phyloP scores from a whole-genome alignment of 2,797 vertebrate species.

The Oreochromis grahami region DNA sequence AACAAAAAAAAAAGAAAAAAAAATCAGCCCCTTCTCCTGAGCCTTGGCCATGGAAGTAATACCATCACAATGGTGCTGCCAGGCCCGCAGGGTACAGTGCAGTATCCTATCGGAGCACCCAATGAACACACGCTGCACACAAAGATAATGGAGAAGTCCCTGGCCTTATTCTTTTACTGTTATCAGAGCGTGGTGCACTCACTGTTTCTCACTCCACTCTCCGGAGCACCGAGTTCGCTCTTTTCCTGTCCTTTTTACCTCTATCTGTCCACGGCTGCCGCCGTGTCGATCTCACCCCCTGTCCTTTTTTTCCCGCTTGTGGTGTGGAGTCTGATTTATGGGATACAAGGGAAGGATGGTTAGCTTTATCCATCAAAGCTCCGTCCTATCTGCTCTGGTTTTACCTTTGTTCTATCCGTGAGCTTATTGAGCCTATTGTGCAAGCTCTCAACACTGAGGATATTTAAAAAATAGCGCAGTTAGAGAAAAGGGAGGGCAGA shows the following conservation, averaged over 20 bases:
- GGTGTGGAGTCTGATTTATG: constrained; percentile 20
- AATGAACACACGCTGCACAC: constrained; percentile 57
- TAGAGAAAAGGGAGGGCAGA: neutral
- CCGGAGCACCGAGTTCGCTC: constrained; percentile 8
- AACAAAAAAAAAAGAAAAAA: neutral
- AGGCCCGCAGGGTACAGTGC: constrained; percentile 54
- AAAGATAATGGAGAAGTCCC: constrained; percentile 72
- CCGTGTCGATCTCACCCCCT: constrained; percentile 20
- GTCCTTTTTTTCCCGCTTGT: constrained; percentile 34
- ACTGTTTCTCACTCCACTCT: constrained; percentile 37
- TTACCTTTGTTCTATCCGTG: constrained; percentile 25
- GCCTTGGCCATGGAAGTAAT: constrained; percentile 73
- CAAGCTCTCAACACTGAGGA: constrained; percentile 31
- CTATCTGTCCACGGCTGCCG: constrained; percentile 33
- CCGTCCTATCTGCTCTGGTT: constrained; percentile 24
- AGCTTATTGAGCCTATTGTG: constrained; percentile 52
- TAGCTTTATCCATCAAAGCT: constrained; percentile 43
- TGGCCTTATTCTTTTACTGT: constrained; percentile 66
- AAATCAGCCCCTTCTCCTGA: constrained; percentile 48
- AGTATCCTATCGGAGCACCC: constrained; percentile 55
- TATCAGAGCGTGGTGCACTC: constrained; percentile 70
- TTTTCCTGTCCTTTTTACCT: constrained; percentile 48
- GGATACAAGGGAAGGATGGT: constrained; percentile 9
- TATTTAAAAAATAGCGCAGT: constrained; percentile 34
- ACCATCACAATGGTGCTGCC: constrained; percentile 67